These are phyloP conservation scores for Euglossa dilemma DNA, from an alignment of 1,140 invertebrate species.

Conservation along the genomic window DNA sequence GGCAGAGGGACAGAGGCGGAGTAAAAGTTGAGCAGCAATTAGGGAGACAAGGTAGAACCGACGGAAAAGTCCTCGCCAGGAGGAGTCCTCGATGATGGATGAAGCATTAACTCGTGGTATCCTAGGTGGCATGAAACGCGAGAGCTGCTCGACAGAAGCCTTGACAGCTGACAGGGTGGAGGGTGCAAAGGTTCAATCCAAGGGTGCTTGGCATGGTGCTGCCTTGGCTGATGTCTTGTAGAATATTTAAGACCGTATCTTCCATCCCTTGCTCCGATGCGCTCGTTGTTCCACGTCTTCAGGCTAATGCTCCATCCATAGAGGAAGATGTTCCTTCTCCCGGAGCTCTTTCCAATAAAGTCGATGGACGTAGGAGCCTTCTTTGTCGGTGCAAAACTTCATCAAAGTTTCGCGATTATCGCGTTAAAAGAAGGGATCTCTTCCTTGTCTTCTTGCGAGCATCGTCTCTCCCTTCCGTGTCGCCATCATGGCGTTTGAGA, in stretches of 20 bases:
- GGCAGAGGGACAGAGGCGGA: not conserved
- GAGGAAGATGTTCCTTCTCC: not conserved
- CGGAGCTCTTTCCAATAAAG: slow-evolving; percentile 21
- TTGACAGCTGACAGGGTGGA: slow-evolving; percentile 63
- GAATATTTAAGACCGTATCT: slow-evolving; percentile 67
- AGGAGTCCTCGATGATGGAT: slow-evolving; percentile 61
- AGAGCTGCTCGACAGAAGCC: slow-evolving; percentile 49
- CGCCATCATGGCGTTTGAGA: too few species aligned
- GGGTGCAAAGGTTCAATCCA: slow-evolving; percentile 63
- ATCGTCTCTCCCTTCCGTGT: not conserved
- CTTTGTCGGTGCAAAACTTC: not conserved
- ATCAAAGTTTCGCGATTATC: slow-evolving; percentile 40
- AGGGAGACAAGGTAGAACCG: slow-evolving; percentile 30
- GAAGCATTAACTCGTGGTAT: slow-evolving; percentile 58
- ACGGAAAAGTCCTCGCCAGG: slow-evolving; percentile 22
- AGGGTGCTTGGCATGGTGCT: slow-evolving; percentile 40
- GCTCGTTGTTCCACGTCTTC: slow-evolving; percentile 48
- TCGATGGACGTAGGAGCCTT: slow-evolving; percentile 12
- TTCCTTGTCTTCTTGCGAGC: not conserved
- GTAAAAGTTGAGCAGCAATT: slow-evolving; percentile 33
- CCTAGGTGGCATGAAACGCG: slow-evolving; percentile 22
- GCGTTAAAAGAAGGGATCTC: too few species aligned
- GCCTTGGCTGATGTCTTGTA: slow-evolving; percentile 65
- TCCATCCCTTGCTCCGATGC: slow-evolving; percentile 51
- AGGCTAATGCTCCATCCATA: slow-evolving; percentile 43